Base-by-base conservation (phyloP, 2,888 invertebrate species). In the Oscheius sp. region DNA sequence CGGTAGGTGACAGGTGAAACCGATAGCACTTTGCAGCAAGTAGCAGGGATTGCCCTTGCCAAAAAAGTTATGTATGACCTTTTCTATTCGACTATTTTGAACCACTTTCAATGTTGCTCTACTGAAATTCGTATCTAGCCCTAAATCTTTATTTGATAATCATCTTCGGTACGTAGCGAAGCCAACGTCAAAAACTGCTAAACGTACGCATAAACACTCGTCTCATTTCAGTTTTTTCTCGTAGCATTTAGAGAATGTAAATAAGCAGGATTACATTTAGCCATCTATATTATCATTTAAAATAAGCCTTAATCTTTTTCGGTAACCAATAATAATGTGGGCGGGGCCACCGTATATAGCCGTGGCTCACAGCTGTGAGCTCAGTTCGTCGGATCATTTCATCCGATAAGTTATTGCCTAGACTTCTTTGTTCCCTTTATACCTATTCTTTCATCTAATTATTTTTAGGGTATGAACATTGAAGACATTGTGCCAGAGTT, bases 401-500 rank as follows among this genome's bases (percentile, higher is more conserved):
- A 22, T 30, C 41, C n/a, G 8, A 59, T 59, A 28, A 44, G 28
- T 28, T 28, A 59, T 41, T 17, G 26, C 59, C 9, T 26, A 12
- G 22, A 14, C 24, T 17, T 14, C 20, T 36, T 22, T 57, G 14
- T 3, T 22, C 36, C 22, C 1, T 8, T 38, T 41, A 24, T 59
- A 17, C 14, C 9, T 28, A 8, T 8, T 28, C 14, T 3, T 38
- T 9, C 24, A 26, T 22, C 17, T 17, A 12, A 26, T 44, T 17
- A 14, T 24, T 59, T 24, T 24, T 5, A 44, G 59, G 44, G 17
- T 28, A 80, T 80, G 80, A 79, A 80, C 71, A 80, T 80, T 59
- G 77, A 77, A 61, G 80, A 79, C 56, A 78, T 80, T 22, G 68
- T 80, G 33, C 80, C 80, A 26, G 80, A 80, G 64, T 59, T 80